These are phyloP conservation scores for Eutrigla gurnardus DNA, from an alignment of 2,797 vertebrate species.

Conservation along the genomic window DNA sequence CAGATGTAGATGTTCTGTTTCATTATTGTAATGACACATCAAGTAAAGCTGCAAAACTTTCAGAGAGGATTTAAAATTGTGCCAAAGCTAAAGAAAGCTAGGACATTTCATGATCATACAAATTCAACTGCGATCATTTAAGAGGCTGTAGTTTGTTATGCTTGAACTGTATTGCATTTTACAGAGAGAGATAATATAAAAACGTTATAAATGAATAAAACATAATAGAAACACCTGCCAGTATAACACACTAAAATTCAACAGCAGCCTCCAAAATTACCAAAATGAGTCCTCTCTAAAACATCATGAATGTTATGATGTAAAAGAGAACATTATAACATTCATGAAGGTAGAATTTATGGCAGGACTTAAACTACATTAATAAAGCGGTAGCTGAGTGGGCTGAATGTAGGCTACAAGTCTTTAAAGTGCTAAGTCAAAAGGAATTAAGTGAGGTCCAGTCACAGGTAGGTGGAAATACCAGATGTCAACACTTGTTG, in stretches of 20 bases:
- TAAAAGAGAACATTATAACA: not conserved
- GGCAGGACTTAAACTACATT: not conserved
- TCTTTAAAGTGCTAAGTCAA: slow-evolving; percentile 7
- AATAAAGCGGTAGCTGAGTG: too few relatives aligned
- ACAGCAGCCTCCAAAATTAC: not conserved
- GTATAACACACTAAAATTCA: not conserved
- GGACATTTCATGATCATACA: not conserved
- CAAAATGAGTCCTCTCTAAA: too few relatives aligned
- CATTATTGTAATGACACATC: not conserved
- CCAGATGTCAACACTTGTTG: slow-evolving; percentile 52
- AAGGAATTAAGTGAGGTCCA: slow-evolving; percentile 8
- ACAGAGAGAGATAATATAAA: not conserved
- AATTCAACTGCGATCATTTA: not conserved
- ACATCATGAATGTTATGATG: too few relatives aligned
- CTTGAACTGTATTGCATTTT: not conserved
- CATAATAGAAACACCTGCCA: not conserved
- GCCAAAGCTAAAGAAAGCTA: not conserved
- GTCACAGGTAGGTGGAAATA: slow-evolving; percentile 48
- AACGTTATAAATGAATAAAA: not conserved
- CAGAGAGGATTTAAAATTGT: not conserved
- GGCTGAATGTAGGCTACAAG: too few relatives aligned
- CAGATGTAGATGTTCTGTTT: not conserved
- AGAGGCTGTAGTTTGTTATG: not conserved
- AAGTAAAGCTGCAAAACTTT: not conserved
- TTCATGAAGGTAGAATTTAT: not conserved